Base-by-base conservation (phyloP, 1,140 invertebrate species). In the Polyergus mexicanus region DNA sequence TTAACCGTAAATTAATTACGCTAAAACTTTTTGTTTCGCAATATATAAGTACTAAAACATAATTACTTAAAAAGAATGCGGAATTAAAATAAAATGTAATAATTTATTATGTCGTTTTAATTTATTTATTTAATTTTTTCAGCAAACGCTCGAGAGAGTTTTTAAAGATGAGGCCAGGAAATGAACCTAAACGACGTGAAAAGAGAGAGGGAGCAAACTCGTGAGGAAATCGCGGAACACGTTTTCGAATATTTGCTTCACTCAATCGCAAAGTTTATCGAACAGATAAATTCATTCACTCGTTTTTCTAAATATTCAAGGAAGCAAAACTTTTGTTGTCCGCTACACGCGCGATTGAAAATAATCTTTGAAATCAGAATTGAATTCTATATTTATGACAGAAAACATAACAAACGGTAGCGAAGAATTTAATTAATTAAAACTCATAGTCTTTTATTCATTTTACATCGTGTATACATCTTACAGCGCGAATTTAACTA, bases 161-260 rank as follows among this genome's bases (percentile, higher is more conserved):
- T n/a, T n/a, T n/a, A n/a, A n/a, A n/a, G n/a, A n/a, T n/a, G n/a
- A n/a, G n/a, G 5, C 3, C 16, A 22, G 6, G 22, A 32, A 69
- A 69, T 41, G 5, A 58, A 69, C 56, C 58, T 56, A 80, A 80
- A 80, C 10, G 35, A 69, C 11, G n/a, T 16, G 65, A 10, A 44
- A 54, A 69, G 6, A 68, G 19, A 58, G 32, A 69, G 5, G 5
- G 5, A 54, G 22, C n/a, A 0, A 28, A 38, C n/a, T n/a, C 5
- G n/a, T n/a, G n/a, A n/a, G n/a, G n/a, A 80, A 28, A 54, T 44
- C 6, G 65, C 38, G 38, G 2, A 56, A 3, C 13, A 35, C 19
- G 1, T 68, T 54, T 28, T 38, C 77, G 47, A 80, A 80, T 69
- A 38, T 80, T 56, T 80, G 8, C 62, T 54, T n/a, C 22, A 38